A percentile compares a stretch with the other conserved stretches of the same genome.
Conservation (phyloP, 1,140 invertebrate species). For the Sitobion miscanthi region DNA sequence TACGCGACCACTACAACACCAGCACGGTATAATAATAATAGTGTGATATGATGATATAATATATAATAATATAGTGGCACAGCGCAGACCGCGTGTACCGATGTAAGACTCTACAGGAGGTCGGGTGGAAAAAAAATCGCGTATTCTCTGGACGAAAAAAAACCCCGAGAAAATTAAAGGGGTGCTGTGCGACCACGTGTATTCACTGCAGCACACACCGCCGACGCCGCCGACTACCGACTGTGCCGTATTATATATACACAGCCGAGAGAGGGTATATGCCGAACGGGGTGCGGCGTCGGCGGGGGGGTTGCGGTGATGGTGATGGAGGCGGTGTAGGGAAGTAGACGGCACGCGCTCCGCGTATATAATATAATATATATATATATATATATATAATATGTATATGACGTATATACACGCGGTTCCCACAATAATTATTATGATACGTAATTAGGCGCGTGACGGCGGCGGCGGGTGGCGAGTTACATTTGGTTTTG, state of each 20-base stretch:
- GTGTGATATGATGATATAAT: too few species aligned
- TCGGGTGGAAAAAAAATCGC: not conserved
- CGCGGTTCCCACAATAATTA: conserved; percentile 34
- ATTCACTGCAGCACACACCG: not conserved
- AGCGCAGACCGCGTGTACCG: too few species aligned
- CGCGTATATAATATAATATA: not conserved
- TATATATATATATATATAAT: not conserved
- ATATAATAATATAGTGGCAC: not conserved
- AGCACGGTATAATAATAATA: too few species aligned
- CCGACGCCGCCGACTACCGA: not conserved
- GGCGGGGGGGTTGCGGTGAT: not conserved
- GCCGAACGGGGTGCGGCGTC: not conserved
- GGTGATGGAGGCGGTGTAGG: not conserved
- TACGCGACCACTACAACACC: not conserved
- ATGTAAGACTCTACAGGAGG: not conserved
- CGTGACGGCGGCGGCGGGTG: not conserved
- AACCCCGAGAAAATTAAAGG: not conserved
- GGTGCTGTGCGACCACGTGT: not conserved
- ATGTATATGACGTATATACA: not conserved
- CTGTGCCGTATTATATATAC: not conserved
- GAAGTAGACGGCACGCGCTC: not conserved
- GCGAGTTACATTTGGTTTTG: conserved; percentile 11
- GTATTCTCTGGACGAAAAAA: not conserved
- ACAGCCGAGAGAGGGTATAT: not conserved
- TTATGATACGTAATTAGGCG: conserved; percentile 29